Conservation (phyloP, 35 echinoderm and acorn worm genomes). For the Anneissia japonica region DNA sequence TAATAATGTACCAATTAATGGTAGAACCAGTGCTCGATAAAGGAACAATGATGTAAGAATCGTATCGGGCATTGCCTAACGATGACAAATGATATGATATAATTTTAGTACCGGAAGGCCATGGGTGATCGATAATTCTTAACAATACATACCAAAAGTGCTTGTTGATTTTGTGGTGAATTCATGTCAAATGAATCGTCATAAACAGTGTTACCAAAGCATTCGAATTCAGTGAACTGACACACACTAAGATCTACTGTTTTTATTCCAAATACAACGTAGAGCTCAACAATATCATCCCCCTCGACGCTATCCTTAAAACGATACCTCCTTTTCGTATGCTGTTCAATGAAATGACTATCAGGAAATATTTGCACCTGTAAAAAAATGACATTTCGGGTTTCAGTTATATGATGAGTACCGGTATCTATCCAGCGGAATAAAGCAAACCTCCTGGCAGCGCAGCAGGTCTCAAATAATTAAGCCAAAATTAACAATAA, state of each 20-base stretch:
- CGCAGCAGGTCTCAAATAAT: too few species aligned
- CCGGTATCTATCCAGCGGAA: too few species aligned
- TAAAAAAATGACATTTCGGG: too few species aligned
- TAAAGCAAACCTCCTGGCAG: too few species aligned
- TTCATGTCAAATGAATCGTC: background rate
- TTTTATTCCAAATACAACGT: background rate
- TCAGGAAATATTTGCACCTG: background rate
- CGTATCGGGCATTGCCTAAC: too few species aligned
- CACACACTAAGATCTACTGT: background rate
- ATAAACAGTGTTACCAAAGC: background rate
- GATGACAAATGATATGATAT: too few species aligned
- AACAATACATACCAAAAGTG: background rate
- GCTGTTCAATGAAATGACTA: background rate
- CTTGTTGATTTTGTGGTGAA: constrained; percentile 2
- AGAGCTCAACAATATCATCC: background rate
- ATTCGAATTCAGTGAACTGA: background rate
- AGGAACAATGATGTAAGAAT: too few species aligned
- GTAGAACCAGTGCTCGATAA: too few species aligned
- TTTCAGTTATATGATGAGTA: too few species aligned
- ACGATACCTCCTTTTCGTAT: background rate
- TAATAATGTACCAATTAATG: too few species aligned
- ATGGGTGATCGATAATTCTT: background rate
- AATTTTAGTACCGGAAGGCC: background rate
- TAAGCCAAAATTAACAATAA: too few species aligned
- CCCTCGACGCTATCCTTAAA: background rate